Evolutionary conservation across 2,797 vertebrate genomes (phyloP), one percentile per base, ranked within the genome.

Genomic region (Gobionotothen gibberifrons): DNA sequence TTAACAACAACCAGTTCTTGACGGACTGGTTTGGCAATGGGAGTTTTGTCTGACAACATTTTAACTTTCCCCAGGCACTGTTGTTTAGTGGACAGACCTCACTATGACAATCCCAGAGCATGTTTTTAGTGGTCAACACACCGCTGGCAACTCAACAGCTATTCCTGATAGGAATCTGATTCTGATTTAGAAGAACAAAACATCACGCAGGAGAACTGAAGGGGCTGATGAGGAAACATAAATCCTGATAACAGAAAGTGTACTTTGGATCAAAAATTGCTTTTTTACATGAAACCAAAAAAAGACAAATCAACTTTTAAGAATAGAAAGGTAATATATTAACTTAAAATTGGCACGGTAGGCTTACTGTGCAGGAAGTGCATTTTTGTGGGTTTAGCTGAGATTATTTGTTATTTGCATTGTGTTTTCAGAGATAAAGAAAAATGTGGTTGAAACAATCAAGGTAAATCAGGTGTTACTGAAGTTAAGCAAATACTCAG

Each of bases 21-120:
- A 90, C 62, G 10, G 49, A 92, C 87, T 87, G 86, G 89, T 91
- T 88, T 89, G 56, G 29, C 79, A 76, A 71, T 42, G 43, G 15
- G 15, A 51, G 61, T 75, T 82, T 53, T 60, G 69, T 71, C 57
- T 66, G 46, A 60, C 68, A 62, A 62, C 76, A 76, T 85, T 77
- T 81, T 65, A 17, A 16, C 22, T 77, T 85, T 70, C 46, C 39
- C n/a, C 40, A 29, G n/a, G 49, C 43, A 55, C 52, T 46, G 26
- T 51, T 52, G 61, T 72, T 82, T 64, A 26, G 21, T 62, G 48
- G 57, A 64, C 44, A 73, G 62, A 79, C 42, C 1, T 29, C 22
- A 64, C 55, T 13, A 12, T 57, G 15, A 80, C 74, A 66, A 78
- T 79, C 70, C 83, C 61, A 60, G 21, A 71, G 68, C 64, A 53